Evolutionary conservation across 2,797 vertebrate genomes (phyloP), one percentile per base, ranked within the genome.

Genomic region (Eulemur albifrons): DNA sequence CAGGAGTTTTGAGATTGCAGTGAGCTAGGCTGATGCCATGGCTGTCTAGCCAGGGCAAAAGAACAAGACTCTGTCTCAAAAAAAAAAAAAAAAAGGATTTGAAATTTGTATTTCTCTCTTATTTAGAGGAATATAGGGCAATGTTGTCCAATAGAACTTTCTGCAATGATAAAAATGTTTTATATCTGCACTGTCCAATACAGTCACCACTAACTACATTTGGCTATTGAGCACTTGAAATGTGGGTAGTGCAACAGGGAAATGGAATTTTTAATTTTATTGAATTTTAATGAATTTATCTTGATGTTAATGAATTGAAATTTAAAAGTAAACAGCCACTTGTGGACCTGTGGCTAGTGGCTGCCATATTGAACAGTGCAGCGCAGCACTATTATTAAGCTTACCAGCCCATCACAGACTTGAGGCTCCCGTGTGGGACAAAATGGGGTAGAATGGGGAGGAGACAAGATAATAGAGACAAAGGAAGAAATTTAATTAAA

Each of bases 201-300:
- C 2, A 86, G 30, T 35, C 32, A 59, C 65, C 27, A n/a, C 21
- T 40, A 63, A 15, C 40, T 32, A 45, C 50, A 7, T 18, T 25
- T 79, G 79, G 23, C 45, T 57, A 40, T 54, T 17, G 50, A 75
- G 32, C 61, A 21, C 61, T 75, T 48, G 5, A 94, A 65, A 52
- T 38, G 4, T 57, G 23, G 72, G n/a, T 45, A 18, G n/a, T 50
- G 10, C n/a, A 70, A 30, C 40, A 91, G 59, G 94, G 69, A 35
- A 95, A 84, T 12, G 21, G 45, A 93, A 80, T 70, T 72, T 96
- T 95, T 40, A 35, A 81, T 67, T 91, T 75, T 57, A 77, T 52
- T 95, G 88, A 32, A 91, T 79, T 52, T 63, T 45, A 92, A 77
- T 32, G 67, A 80, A n/a, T 52, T n/a, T 35, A 54, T 48, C 25